A percentile compares a stretch with the other conserved stretches of the same genome.
Evolutionary conservation across 2,888 invertebrate species (phyloP).

Genomic region (Eristalis tenax): DNA sequence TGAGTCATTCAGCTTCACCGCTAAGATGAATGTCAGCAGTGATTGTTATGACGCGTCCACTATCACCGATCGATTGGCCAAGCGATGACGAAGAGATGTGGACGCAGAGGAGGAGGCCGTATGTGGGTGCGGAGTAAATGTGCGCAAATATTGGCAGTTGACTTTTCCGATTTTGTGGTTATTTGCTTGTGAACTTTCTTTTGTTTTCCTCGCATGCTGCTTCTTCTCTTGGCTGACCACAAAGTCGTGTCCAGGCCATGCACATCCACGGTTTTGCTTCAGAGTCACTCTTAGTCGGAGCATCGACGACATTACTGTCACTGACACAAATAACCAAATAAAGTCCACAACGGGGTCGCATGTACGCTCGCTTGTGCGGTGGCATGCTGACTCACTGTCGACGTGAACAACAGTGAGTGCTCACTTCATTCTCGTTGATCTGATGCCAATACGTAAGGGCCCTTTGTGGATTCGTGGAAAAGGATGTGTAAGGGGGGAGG

Average conservation of each 20-base stretch:
- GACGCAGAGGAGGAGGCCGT: neutral
- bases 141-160: constrained; percentile 5
- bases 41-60: constrained; percentile 11
- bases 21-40: constrained; percentile 16
- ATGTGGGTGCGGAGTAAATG: neutral
- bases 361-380: neutral
- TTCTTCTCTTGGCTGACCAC: constrained; percentile 26
- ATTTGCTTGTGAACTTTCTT: constrained; percentile 36
- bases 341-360: neutral
- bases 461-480: too few relatives aligned
- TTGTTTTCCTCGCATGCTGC: constrained; percentile 11
- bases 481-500: too few relatives aligned
- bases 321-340: neutral
- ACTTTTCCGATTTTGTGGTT: constrained; percentile 37
- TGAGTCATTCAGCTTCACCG: neutral
- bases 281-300: neutral
- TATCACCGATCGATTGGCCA: neutral
- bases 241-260: neutral
- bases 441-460: neutral
- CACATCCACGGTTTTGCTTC: neutral
- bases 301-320: neutral
- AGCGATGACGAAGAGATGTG: neutral
- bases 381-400: neutral
- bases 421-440: neutral
- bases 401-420: too few relatives aligned